Evolutionary conservation across 1,140 invertebrate species (phyloP), one percentile per base, ranked within the genome.

Genomic region (Drosophila willistoni): DNA sequence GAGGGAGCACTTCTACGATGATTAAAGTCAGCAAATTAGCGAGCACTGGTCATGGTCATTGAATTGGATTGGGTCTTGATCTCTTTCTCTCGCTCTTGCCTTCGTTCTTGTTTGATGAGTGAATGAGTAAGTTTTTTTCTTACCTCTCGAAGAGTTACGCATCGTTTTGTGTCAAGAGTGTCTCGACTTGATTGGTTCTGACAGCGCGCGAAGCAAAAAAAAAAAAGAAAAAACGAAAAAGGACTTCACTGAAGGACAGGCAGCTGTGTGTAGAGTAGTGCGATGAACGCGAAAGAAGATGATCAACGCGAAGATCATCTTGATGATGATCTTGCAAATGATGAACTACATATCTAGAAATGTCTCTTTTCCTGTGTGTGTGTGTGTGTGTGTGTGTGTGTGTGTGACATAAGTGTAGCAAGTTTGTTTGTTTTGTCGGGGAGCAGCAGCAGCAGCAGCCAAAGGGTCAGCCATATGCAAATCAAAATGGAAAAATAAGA

Each of bases 81-180:
- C 75, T 67, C 70, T 79, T 79, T 17, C 14, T 19, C 17, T 51
- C 7, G n/a, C 44, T 51, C 44, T 51, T 51, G 9, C 17, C 2
- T 47, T 51, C 17, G 17, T 47, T 51, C 44, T 51, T 22, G 3
- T 87, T 89, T 86, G 81, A 85, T 79, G 81, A 82, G 77, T 68
- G 59, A 61, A 14, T 67, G 72, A 68, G 59, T 56, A 75, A 77
- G 73, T 70, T 70, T 67, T 71, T 39, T 39, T 39, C 4, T 71
- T 71, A 83, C 79, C 83, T 87, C 83, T 87, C 83, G 79, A 87
- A 87, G 83, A 87, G 83, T 87, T 87, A 87, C 83, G 83, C 83
- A 87, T 87, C 84, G 83, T 80, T 89, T 87, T 87, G 79, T 89
- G 83, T 87, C 79, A 86, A 80, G 83, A 89, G 84, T 89, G 84